phyloP scores from a whole-genome alignment of 2,797 vertebrate species.

The Alfaro cultratus region DNA sequence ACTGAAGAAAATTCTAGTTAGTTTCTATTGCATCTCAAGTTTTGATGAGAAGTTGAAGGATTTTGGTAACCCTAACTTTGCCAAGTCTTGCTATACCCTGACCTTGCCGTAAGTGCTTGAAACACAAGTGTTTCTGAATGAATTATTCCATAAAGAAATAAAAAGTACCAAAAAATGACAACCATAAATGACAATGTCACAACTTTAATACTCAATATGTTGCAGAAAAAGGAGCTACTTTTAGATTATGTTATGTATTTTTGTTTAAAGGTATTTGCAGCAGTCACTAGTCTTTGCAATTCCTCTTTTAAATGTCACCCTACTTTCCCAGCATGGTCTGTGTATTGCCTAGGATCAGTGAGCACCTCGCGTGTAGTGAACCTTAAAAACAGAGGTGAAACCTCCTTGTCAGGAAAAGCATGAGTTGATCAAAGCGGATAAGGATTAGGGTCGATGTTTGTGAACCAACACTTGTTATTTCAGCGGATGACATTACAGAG shows the following conservation, averaged over 20 bases:
- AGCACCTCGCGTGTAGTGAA: background rate
- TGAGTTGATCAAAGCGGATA: slow-evolving; percentile 40
- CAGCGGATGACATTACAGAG: slow-evolving; percentile 53
- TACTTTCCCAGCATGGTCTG: background rate
- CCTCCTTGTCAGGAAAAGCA: slow-evolving; percentile 21
- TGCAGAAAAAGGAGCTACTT: background rate
- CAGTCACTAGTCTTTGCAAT: background rate
- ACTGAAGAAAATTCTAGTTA: background rate
- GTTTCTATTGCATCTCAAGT: background rate
- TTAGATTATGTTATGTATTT: background rate
- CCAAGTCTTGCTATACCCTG: background rate
- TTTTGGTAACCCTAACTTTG: background rate
- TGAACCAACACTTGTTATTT: slow-evolving; percentile 59
- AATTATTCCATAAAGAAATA: background rate
- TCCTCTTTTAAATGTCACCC: background rate
- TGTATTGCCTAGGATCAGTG: background rate
- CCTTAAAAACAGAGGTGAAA: slow-evolving; percentile 27
- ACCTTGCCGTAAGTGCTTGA: background rate
- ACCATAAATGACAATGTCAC: background rate
- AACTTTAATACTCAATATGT: background rate
- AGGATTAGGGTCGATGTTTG: slow-evolving; percentile 53
- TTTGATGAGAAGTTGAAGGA: background rate
- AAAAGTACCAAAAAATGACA: no score
- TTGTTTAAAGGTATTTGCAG: background rate
- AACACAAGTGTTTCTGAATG: background rate